Conservation (phyloP, 2,888 invertebrate species). For the Agonopterix subpropinquella region DNA sequence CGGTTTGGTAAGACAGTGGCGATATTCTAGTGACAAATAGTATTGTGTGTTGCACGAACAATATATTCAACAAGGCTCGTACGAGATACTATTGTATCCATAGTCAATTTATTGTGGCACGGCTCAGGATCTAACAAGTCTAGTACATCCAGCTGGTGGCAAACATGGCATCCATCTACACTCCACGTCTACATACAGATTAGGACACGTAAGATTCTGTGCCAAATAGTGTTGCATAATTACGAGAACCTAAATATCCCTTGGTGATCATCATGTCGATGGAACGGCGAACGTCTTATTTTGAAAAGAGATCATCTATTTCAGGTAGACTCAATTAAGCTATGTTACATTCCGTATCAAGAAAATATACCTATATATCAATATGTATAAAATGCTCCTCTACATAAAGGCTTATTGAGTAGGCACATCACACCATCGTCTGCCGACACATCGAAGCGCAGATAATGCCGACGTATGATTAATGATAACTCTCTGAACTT, state of each 20-base stretch:
- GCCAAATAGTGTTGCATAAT: not conserved
- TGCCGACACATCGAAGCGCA: slow-evolving; percentile 28
- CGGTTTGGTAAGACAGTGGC: too few relatives aligned
- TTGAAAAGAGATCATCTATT: too few relatives aligned
- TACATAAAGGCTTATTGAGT: slow-evolving; percentile 22
- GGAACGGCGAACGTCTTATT: too few relatives aligned
- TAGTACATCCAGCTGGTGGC: not conserved
- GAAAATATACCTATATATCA: too few relatives aligned
- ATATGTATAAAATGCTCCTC: slow-evolving; percentile 9
- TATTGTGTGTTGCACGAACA: not conserved
- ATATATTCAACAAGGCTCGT: not conserved
- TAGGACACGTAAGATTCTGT: slow-evolving; percentile 11
- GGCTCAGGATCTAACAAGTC: not conserved
- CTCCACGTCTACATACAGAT: slow-evolving; percentile 20
- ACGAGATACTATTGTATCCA: slow-evolving; percentile 3
- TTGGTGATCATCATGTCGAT: too few relatives aligned
- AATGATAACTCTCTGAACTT: slow-evolving; percentile 45
- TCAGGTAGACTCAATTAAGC: too few relatives aligned
- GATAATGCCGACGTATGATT: slow-evolving; percentile 58
- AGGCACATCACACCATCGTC: slow-evolving; percentile 24
- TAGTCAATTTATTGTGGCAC: slow-evolving; percentile 1
- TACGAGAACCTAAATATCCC: too few relatives aligned
- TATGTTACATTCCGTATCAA: too few relatives aligned
- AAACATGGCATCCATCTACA: too few relatives aligned
- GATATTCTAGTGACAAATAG: slow-evolving; percentile 1